Conservation (phyloP, 2,888 invertebrate genomes). For the Atethmia centrago region DNA sequence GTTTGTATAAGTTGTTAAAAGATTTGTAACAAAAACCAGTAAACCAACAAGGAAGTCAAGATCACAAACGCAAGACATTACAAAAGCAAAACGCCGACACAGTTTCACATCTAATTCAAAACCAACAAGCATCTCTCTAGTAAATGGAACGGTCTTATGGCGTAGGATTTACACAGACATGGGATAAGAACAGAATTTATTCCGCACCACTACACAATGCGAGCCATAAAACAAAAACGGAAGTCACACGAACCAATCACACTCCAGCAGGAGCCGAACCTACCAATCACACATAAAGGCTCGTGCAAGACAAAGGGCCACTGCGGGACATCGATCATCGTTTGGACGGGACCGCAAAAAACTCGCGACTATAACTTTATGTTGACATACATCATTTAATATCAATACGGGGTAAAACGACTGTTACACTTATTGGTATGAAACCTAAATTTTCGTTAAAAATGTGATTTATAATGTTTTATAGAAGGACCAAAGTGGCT, state of each 20-base stretch:
- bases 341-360: conserved; percentile 54
- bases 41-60: neutral
- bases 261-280: conserved; percentile 33
- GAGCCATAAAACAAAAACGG: conserved; percentile 60
- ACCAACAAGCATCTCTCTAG: conserved; percentile 30
- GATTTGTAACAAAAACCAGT: neutral
- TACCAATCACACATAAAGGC: conserved; percentile 63
- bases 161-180: conserved; percentile 40
- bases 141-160: conserved; percentile 28
- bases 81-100: neutral
- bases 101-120: conserved; percentile 31
- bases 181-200: conserved; percentile 58
- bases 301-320: conserved; percentile 60
- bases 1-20: neutral
- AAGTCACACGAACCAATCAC: conserved; percentile 52
- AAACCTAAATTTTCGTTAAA: neutral
- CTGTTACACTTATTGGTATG: neutral
- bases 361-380: conserved; percentile 15
- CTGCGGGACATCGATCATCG: conserved; percentile 65
- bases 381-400: conserved; percentile 57
- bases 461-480: neutral
- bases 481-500: neutral
- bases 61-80: neutral
- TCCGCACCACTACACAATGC: conserved; percentile 42
- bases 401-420: conserved; percentile 44